A percentile compares a stretch with the other conserved stretches of the same genome.
These are phyloP conservation scores for Orthosia gothica DNA, from an alignment of 2,888 invertebrate species.

Conservation along the genomic window DNA sequence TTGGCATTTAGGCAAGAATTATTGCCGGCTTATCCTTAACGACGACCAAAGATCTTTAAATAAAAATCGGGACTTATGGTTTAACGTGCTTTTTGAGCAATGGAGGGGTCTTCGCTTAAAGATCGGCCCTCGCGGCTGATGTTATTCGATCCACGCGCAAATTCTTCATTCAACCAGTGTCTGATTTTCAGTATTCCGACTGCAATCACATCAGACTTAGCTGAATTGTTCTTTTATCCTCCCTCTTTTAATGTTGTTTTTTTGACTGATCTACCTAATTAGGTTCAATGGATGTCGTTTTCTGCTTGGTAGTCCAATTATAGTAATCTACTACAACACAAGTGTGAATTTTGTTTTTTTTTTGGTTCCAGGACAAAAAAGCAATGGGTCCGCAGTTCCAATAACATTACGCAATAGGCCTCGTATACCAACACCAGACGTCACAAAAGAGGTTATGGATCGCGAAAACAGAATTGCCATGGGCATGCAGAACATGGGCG, in stretches of 20 bases:
- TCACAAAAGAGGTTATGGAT: conserved; percentile 95
- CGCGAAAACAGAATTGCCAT: conserved; percentile 93
- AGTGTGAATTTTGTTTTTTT: not conserved
- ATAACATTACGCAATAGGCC: conserved; percentile 95
- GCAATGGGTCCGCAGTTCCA: conserved; percentile 93
- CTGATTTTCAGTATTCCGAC: not conserved
- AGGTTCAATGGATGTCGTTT: not conserved
- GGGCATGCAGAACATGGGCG: conserved; percentile 92
- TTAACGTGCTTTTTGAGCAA: not conserved
- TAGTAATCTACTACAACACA: not conserved
- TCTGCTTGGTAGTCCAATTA: not conserved
- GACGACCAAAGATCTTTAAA: not conserved
- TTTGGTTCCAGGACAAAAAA: conserved; percentile 91
- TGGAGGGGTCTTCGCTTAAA: not conserved
- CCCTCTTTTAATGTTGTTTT: not conserved
- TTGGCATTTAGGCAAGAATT: not conserved
- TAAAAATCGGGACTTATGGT: too few relatives aligned
- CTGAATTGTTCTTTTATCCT: not conserved
- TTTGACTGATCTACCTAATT: not conserved
- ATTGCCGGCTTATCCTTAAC: not conserved
- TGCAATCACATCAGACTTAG: not conserved
- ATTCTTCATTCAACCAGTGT: not conserved
- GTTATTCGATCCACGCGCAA: not conserved
- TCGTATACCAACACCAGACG: conserved; percentile 97
- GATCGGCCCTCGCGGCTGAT: not conserved